Conservation (phyloP, 1,140 invertebrate species). For the Drosophila paulistorum region DNA sequence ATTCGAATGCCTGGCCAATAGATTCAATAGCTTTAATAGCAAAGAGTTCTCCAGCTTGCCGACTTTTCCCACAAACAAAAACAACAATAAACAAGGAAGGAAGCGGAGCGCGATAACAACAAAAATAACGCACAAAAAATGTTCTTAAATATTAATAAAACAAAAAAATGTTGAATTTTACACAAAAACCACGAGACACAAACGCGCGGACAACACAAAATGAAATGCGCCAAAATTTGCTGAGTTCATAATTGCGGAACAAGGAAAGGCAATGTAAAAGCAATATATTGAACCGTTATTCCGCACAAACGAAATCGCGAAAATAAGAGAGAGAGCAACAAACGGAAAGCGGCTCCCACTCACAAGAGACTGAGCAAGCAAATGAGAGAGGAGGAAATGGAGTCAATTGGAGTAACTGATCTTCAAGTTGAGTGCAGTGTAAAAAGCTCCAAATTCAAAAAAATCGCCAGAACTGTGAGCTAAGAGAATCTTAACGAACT, state of each 20-base stretch:
- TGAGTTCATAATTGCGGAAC: slow-evolving; percentile 54
- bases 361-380: neutral
- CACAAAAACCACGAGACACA: slow-evolving; percentile 39
- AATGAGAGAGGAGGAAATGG: neutral
- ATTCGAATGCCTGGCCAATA: slow-evolving; percentile 61
- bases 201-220: slow-evolving; percentile 63
- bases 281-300: slow-evolving; percentile 46
- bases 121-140: neutral
- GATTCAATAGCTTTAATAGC: slow-evolving; percentile 72
- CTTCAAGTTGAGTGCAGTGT: neutral
- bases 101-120: neutral
- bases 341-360: neutral
- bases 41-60: slow-evolving; percentile 78
- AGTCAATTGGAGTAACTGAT: neutral
- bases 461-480: neutral
- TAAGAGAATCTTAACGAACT: neutral
- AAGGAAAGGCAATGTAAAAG: slow-evolving; percentile 9
- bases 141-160: slow-evolving; percentile 16
- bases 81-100: slow-evolving; percentile 3
- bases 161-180: slow-evolving; percentile 16
- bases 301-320: slow-evolving; percentile 14
- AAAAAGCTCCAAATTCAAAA: slow-evolving; percentile 30
- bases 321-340: neutral
- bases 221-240: slow-evolving; percentile 71
- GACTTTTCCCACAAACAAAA: slow-evolving; percentile 20